These are phyloP conservation scores for Heterohyrax brucei DNA, from an alignment of 2,797 vertebrate genomes.

Conservation along the genomic window DNA sequence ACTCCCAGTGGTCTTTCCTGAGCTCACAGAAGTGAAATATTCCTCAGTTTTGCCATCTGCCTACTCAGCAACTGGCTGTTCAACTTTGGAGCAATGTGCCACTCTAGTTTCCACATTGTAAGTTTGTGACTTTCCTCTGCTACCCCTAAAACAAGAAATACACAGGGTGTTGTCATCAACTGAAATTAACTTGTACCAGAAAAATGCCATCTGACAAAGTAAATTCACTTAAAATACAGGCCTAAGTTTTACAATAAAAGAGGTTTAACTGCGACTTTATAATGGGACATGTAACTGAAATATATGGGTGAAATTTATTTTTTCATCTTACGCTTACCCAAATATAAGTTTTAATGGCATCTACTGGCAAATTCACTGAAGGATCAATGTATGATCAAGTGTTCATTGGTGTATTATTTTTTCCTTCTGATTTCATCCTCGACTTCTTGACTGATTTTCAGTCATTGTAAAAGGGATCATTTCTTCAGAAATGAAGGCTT, in stretches of 20 bases:
- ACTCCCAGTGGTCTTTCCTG: not conserved
- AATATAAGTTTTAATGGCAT: not conserved
- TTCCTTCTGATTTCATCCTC: slow-evolving; percentile 18
- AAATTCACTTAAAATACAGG: not conserved
- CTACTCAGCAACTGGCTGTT: not conserved
- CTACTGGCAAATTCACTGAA: not conserved
- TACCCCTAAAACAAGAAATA: not conserved
- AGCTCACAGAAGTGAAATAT: not conserved
- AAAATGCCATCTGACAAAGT: not conserved
- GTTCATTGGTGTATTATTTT: not conserved
- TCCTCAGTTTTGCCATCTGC: not conserved
- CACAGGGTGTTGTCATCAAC: not conserved
- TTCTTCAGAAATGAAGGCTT: not conserved
- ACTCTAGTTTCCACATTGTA: not conserved
- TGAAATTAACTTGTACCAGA: not conserved
- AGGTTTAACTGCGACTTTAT: not conserved
- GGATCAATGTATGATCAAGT: not conserved
- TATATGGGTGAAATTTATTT: not conserved
- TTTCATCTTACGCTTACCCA: not conserved
- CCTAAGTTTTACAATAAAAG: slow-evolving; percentile 7
- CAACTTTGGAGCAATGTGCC: not conserved
- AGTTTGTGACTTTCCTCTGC: not conserved
- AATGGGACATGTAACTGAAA: slow-evolving; percentile 12
- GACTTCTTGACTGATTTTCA: slow-evolving; percentile 36
- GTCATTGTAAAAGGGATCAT: not conserved